Conservation (phyloP, 1,140 invertebrate species). For the Drosophila funebris region DNA sequence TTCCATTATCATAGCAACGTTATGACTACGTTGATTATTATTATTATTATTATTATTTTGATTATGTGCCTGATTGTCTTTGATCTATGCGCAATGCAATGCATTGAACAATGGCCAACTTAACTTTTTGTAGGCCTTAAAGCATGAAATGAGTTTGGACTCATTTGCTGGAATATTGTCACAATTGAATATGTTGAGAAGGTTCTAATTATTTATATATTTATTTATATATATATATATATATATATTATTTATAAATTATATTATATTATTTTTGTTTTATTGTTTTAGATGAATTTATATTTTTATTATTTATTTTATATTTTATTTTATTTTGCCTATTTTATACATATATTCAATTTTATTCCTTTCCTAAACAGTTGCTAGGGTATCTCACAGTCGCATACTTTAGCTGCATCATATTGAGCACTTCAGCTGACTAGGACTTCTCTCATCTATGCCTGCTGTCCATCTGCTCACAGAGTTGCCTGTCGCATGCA, state of each 20-base stretch:
- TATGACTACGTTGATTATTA: constrained; percentile 13
- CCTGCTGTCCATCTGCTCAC: neutral
- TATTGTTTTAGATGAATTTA: too few relatives aligned
- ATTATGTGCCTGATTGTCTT: constrained; percentile 23
- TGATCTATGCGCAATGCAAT: constrained; percentile 5
- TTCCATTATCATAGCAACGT: neutral
- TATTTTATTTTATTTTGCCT: neutral
- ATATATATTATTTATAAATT: too few relatives aligned
- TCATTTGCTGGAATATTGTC: neutral
- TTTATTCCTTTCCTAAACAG: neutral
- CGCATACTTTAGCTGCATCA: neutral
- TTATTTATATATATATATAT: too few relatives aligned
- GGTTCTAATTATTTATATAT: too few relatives aligned
- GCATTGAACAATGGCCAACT: neutral
- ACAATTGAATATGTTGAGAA: too few relatives aligned
- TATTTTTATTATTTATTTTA: neutral
- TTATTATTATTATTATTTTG: constrained; percentile 9
- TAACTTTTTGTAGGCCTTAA: too few relatives aligned
- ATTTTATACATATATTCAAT: neutral
- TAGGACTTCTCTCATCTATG: too few relatives aligned
- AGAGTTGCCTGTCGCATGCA: neutral
- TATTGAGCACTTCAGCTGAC: too few relatives aligned
- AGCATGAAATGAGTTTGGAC: neutral
- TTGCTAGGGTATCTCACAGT: neutral
- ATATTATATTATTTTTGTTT: too few relatives aligned